Base-by-base conservation (phyloP, 2,888 invertebrate genomes). In the Drosophila atripex region DNA sequence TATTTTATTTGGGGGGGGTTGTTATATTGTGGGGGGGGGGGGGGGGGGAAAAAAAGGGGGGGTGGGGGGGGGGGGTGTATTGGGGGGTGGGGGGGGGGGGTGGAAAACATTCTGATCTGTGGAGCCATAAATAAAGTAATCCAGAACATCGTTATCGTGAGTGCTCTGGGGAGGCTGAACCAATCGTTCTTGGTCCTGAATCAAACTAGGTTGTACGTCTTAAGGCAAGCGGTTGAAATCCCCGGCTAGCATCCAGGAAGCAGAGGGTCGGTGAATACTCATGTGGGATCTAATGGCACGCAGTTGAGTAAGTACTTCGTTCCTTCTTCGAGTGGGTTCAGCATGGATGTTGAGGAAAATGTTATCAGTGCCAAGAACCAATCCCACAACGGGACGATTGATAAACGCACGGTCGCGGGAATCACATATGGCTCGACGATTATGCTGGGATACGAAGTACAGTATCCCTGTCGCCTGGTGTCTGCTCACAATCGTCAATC, bases 391-490 rank as follows among this genome's bases (percentile, higher is more conserved):
- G 7, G 35, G 35, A 7, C 35, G 35, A 35, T 35, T 35, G 6
- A n/a, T 35, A 35, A 35, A 35, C 1, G n/a, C 7, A 2, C 35
- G 35, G n/a, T 35, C 35, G n/a, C n/a, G n/a, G n/a, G 28, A 28
- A 9, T 28, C 28, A 9, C n/a, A 35, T 35, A 35, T n/a, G n/a
- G 5, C 35, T 0, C 6, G 35, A n/a, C n/a, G n/a, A n/a, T 6
- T n/a, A n/a, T 35, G 35, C 35, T 35, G 35, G 7, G 35, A 35
- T 35, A n/a, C 35, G n/a, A 35, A 35, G 35, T 35, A 35, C n/a
- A 35, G 7, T 35, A 35, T 35, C 2, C n/a, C 35, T n/a, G 35
- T 14, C 7, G 35, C 35, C 7, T n/a, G 14, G n/a, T 35, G 35
- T 14, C 35, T 35, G 35, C 35, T 35, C 7, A 35, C 35, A 35